These are phyloP conservation scores for Atlantisia rogersi DNA, from an alignment of 2,113 vertebrate species.

Conservation along the genomic window DNA sequence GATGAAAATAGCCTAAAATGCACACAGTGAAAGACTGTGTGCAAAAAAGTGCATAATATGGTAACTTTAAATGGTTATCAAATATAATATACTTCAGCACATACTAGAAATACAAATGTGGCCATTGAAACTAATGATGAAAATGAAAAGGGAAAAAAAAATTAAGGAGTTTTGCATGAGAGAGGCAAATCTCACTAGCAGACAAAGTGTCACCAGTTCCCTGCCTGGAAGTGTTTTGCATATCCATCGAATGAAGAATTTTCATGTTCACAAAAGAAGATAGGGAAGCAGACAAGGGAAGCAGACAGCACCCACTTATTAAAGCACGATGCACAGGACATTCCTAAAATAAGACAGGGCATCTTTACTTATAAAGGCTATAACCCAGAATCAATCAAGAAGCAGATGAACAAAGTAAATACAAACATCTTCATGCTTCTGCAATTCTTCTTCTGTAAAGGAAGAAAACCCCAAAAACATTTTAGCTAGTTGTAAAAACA, in stretches of 20 bases:
- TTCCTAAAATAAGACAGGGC: neutral
- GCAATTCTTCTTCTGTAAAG: neutral
- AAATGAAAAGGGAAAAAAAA: neutral
- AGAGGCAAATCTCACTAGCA: neutral
- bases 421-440: neutral
- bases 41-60: neutral
- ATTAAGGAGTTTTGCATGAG: neutral
- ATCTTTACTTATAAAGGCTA: neutral
- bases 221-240: neutral
- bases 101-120: neutral
- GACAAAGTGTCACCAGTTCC: neutral
- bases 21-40: neutral
- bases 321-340: neutral
- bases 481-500: neutral
- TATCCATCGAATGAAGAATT: neutral
- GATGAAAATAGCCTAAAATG: slow-evolving; percentile 40
- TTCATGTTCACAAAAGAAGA: neutral
- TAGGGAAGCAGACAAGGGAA: neutral
- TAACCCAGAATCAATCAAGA: neutral
- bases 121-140: neutral
- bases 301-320: neutral
- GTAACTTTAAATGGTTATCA: slow-evolving; percentile 33
- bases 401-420: neutral
- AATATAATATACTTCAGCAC: neutral
- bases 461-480: neutral